A percentile compares a stretch with the other conserved stretches of the same genome.
These are phyloP conservation scores for Cyprinodon brontotheroides DNA, from an alignment of 2,113 vertebrate species.

Conservation along the genomic window DNA sequence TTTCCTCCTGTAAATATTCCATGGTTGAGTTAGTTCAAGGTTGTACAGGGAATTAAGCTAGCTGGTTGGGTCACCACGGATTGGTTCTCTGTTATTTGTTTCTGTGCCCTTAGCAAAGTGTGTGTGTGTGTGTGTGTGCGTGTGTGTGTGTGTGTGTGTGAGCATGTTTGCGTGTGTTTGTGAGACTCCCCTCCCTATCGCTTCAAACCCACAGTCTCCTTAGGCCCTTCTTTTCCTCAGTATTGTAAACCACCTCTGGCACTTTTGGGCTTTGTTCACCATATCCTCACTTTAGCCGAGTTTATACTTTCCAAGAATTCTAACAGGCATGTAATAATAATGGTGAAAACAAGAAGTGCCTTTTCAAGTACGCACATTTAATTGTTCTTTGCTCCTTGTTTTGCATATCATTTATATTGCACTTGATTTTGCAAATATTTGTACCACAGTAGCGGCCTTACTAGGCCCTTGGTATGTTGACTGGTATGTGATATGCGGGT, in stretches of 20 bases:
- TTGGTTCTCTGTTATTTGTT: slow-evolving; percentile 35
- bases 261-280: slow-evolving; percentile 66
- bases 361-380: slow-evolving; percentile 12
- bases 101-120: slow-evolving; percentile 51
- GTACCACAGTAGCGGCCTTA: slow-evolving; percentile 25
- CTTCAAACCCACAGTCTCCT: slow-evolving; percentile 67
- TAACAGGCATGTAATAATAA: slow-evolving; percentile 38
- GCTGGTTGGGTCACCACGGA: slow-evolving; percentile 24
- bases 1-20: slow-evolving; percentile 1
- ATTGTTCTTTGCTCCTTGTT: background rate
- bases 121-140: slow-evolving; percentile 20
- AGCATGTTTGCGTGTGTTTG: background rate
- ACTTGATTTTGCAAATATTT: background rate
- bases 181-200: slow-evolving; percentile 51
- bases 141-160: slow-evolving; percentile 12
- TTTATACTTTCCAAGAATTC: slow-evolving; percentile 62
- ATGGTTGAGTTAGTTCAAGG: slow-evolving; percentile 1
- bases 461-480: slow-evolving; percentile 38
- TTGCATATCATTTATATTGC: slow-evolving; percentile 3
- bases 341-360: slow-evolving; percentile 16
- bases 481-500: slow-evolving; percentile 70
- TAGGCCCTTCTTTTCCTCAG: slow-evolving; percentile 58
- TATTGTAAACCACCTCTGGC: slow-evolving; percentile 69
- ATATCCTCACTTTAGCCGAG: slow-evolving; percentile 64
- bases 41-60: slow-evolving; percentile 33